Evolutionary conservation across 1,140 invertebrate genomes (phyloP), one percentile per base, ranked within the genome.

Genomic region (Andrena cerasifolii): DNA sequence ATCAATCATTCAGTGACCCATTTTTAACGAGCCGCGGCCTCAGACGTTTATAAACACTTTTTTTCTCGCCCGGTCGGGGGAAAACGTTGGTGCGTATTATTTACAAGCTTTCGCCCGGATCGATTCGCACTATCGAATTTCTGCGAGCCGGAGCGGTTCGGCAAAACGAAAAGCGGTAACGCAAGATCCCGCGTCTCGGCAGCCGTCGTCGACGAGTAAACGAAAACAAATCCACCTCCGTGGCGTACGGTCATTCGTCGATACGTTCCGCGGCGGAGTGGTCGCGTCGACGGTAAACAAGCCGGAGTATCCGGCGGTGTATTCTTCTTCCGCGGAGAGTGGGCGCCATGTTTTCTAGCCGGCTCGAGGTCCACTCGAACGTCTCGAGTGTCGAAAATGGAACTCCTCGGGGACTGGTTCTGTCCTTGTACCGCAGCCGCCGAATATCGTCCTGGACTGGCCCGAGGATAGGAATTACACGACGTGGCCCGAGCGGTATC

Each of bases 401-500:
- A 45, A 47, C n/a, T n/a, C n/a, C n/a, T 40, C 36, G 3, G 36
- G 36, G 36, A 40, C 36, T 5, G n/a, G 21, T 56, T 45, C 28
- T 18, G 6, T 26, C 21, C 36, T 43, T 71, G 63, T 80, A 68
- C 73, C 70, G 79, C 76, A 77, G 82, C 73, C 47, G 33, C 76
- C 65, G 58, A 83, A 78, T 68, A 75, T 68, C 71, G 21, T n/a
- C 61, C 36, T 54, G 54, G 40, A 61, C 40, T 53, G 62, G 75
- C 86, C 76, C 70, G 73, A 53, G 77, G 83, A 87, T 81, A 87
- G 87, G 88, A 88, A 88, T 87, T 86, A 81, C 76, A 58, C 28
- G 75, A 54, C 49, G 76, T 75, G 56, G 45, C 61, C 70, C 58
- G 53, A 56, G 54, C 59, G 24, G 68, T 77, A 84, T 83, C 85